These are phyloP conservation scores for Lamproptera curius DNA, from an alignment of 2,888 invertebrate genomes.

Conservation along the genomic window DNA sequence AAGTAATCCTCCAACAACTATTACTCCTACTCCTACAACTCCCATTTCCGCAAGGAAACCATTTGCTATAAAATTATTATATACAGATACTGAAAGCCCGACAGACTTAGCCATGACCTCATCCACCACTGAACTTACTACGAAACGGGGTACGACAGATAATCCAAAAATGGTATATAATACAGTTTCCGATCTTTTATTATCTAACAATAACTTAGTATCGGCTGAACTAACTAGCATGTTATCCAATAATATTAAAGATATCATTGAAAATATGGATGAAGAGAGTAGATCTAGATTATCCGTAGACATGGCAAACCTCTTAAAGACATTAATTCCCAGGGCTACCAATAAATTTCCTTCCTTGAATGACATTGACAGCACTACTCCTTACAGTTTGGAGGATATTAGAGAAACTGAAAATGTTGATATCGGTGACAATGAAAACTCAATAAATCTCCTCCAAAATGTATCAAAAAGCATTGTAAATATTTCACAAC, in stretches of 20 bases:
- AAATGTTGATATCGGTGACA: conserved; percentile 51
- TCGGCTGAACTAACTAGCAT: conserved; percentile 76
- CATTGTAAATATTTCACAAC: conserved; percentile 58
- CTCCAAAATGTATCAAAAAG: conserved; percentile 50
- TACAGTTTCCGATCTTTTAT: conserved; percentile 69
- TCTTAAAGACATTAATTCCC: conserved; percentile 71
- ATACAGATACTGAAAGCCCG: conserved; percentile 63
- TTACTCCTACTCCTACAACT: conserved; percentile 54
- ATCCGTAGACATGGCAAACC: conserved; percentile 70
- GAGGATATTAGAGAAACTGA: conserved; percentile 69
- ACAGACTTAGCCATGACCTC: conserved; percentile 63
- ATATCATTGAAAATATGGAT: conserved; percentile 67
- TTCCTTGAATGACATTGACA: conserved; percentile 51
- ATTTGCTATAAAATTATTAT: conserved; percentile 70
- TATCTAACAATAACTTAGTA: conserved; percentile 67
- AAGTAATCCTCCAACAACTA: conserved; percentile 43
- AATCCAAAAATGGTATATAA: conserved; percentile 70
- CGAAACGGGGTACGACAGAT: conserved; percentile 63
- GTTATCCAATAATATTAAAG: conserved; percentile 68
- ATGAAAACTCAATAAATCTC: conserved; percentile 39
- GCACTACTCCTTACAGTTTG: conserved; percentile 70
- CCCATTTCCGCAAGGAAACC: conserved; percentile 68
- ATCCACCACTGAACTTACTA: conserved; percentile 42
- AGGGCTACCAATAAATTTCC: conserved; percentile 61
- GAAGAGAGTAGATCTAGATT: conserved; percentile 65